phyloP scores from a whole-genome alignment of 2,113 vertebrate species.

The Lucifuga dentata region DNA sequence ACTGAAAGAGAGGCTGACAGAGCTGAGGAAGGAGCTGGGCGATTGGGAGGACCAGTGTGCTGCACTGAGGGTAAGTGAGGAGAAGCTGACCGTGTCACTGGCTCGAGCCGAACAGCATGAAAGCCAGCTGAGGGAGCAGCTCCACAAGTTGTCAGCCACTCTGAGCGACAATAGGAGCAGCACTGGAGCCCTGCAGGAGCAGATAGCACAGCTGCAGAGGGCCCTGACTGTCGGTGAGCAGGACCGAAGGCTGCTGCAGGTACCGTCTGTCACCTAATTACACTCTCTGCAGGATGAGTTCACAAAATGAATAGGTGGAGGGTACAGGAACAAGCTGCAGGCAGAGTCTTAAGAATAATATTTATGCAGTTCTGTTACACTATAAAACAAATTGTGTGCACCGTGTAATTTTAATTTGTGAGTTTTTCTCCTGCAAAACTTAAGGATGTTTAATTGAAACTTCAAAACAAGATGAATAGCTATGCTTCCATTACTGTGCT shows the following conservation, averaged over 20 bases:
- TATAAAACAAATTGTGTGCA: slow-evolving; percentile 8
- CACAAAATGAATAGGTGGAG: background rate
- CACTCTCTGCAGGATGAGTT: background rate
- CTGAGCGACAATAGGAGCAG: slow-evolving; percentile 71
- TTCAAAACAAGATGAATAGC: slow-evolving; percentile 54
- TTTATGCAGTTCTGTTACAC: background rate
- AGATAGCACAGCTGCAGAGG: slow-evolving; percentile 79
- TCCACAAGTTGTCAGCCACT: slow-evolving; percentile 74
- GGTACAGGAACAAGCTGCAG: background rate
- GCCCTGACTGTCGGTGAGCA: slow-evolving; percentile 80
- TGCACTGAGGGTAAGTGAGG: slow-evolving; percentile 70
- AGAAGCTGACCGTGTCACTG: slow-evolving; percentile 71
- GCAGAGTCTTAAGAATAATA: background rate
- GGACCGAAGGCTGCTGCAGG: slow-evolving; percentile 84
- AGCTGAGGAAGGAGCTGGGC: slow-evolving; percentile 75
- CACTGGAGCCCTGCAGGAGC: slow-evolving; percentile 76
- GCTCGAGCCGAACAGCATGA: slow-evolving; percentile 80
- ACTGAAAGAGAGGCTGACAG: slow-evolving; percentile 75
- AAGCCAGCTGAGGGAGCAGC: slow-evolving; percentile 78
- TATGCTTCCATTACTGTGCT: slow-evolving; percentile 19
- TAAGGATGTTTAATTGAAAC: slow-evolving; percentile 48
- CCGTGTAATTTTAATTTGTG: slow-evolving; percentile 1
- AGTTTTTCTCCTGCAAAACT: slow-evolving; percentile 2
- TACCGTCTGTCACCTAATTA: slow-evolving; percentile 37
- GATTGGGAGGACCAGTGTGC: slow-evolving; percentile 79